phyloP scores from a whole-genome alignment of 2,113 vertebrate genomes.

The Microcebus jonahi region DNA sequence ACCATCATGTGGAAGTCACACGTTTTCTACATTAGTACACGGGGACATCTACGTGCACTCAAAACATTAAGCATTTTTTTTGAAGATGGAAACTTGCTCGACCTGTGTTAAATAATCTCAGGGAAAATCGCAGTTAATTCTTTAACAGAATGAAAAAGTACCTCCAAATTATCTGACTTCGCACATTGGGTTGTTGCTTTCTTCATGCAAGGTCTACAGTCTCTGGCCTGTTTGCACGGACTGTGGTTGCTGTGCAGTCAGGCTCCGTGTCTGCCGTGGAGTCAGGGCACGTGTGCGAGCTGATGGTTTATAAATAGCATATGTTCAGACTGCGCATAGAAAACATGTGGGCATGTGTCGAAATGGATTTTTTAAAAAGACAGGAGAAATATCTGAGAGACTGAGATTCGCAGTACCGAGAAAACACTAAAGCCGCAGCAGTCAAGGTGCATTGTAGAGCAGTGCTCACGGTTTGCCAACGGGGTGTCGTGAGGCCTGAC shows the following conservation, averaged over 20 bases:
- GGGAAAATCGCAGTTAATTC: not conserved
- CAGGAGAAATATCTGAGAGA: slow-evolving; percentile 26
- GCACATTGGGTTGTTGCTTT: not conserved
- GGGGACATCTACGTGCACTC: not conserved
- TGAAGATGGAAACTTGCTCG: not conserved
- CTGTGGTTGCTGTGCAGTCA: not conserved
- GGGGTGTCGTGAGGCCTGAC: not conserved
- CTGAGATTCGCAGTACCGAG: not conserved
- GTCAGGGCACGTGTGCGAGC: not conserved
- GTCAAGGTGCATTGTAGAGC: not conserved
- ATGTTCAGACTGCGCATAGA: slow-evolving; percentile 1
- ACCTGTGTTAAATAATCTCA: not conserved
- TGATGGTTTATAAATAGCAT: not conserved
- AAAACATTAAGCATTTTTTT: not conserved
- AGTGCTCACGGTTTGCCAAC: not conserved
- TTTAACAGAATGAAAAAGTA: not conserved
- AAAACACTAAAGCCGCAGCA: not conserved
- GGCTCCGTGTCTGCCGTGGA: not conserved
- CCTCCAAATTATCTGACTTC: not conserved
- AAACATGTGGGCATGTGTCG: slow-evolving; percentile 65
- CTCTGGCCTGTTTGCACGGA: not conserved
- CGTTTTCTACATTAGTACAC: not conserved
- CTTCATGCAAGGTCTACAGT: accelerated
- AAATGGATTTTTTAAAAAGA: slow-evolving; percentile 54
- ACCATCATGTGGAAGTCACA: not conserved